Conservation (phyloP, 2,888 invertebrate genomes). For the Drosophila fungiperda region DNA sequence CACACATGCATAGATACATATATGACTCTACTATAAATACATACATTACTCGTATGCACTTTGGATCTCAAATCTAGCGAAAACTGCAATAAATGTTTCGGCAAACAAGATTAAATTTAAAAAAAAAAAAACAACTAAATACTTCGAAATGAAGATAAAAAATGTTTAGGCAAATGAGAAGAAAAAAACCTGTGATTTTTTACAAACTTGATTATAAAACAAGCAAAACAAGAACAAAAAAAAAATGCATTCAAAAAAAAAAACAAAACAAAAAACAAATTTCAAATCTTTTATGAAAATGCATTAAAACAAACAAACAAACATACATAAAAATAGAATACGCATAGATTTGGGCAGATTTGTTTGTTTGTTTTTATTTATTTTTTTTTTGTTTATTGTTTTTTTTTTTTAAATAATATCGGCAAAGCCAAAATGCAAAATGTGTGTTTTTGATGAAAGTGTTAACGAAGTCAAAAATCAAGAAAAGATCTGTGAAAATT, state of each 20-base stretch:
- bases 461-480: conserved; percentile 9
- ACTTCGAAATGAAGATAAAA: conserved; percentile 19
- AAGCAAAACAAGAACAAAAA: conserved; percentile 51
- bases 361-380: conserved; percentile 19
- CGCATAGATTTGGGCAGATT: conserved; percentile 19
- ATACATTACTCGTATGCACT: conserved; percentile 41
- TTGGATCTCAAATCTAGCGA: conserved; percentile 58
- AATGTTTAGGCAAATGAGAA: conserved; percentile 77
- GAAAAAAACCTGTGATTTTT: conserved; percentile 83
- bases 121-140: conserved; percentile 62
- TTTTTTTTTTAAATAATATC: conserved; percentile 2
- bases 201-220: conserved; percentile 76
- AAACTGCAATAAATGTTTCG: conserved; percentile 72
- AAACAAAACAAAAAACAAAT: neutral
- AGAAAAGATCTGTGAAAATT: conserved; percentile 37
- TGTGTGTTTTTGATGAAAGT: conserved; percentile 15
- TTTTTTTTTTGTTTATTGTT: conserved; percentile 21
- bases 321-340: conserved; percentile 18
- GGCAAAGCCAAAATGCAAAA: conserved; percentile 48
- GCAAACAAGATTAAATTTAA: conserved; percentile 33
- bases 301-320: neutral
- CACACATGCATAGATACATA: conserved; percentile 8
- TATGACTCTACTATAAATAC: conserved; percentile 14
- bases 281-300: too few relatives aligned
- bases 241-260: neutral